Evolutionary conservation across 1,140 invertebrate genomes (phyloP).

Genomic region (Sipha flava): DNA sequence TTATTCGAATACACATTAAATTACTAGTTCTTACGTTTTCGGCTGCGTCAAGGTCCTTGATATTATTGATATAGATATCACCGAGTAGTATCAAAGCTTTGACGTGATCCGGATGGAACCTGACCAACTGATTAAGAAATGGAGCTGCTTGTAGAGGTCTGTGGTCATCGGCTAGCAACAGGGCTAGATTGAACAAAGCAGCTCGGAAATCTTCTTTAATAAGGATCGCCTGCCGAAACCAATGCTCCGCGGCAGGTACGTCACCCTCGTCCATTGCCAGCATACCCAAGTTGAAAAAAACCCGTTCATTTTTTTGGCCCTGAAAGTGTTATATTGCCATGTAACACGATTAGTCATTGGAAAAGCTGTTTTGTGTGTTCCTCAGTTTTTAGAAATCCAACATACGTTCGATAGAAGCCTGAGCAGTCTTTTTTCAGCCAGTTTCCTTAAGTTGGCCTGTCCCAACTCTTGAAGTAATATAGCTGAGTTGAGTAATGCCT

Average conservation of each 20-base stretch:
- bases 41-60: slow-evolving; percentile 86
- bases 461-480: slow-evolving; percentile 85
- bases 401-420: slow-evolving; percentile 66
- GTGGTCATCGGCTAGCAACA: slow-evolving; percentile 78
- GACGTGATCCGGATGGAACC: slow-evolving; percentile 85
- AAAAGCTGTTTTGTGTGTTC: too few species aligned
- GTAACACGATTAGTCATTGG: too few species aligned
- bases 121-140: slow-evolving; percentile 82
- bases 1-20: too few species aligned
- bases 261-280: slow-evolving; percentile 90
- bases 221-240: slow-evolving; percentile 77
- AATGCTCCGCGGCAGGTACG: slow-evolving; percentile 75
- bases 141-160: slow-evolving; percentile 84
- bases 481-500: slow-evolving; percentile 89
- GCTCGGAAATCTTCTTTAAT: slow-evolving; percentile 79
- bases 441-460: slow-evolving; percentile 63
- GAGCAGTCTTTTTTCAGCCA: slow-evolving; percentile 68
- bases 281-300: slow-evolving; percentile 93
- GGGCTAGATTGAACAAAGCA: slow-evolving; percentile 87
- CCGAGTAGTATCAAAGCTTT: slow-evolving; percentile 90
- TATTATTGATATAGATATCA: slow-evolving; percentile 93
- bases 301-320: slow-evolving; percentile 69
- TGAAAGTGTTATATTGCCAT: slow-evolving; percentile 42
- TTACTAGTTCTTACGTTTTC: slow-evolving; percentile 81
- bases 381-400: too few species aligned